Evolutionary conservation across 2,113 vertebrate genomes (phyloP).

Genomic region (Abramis brama): DNA sequence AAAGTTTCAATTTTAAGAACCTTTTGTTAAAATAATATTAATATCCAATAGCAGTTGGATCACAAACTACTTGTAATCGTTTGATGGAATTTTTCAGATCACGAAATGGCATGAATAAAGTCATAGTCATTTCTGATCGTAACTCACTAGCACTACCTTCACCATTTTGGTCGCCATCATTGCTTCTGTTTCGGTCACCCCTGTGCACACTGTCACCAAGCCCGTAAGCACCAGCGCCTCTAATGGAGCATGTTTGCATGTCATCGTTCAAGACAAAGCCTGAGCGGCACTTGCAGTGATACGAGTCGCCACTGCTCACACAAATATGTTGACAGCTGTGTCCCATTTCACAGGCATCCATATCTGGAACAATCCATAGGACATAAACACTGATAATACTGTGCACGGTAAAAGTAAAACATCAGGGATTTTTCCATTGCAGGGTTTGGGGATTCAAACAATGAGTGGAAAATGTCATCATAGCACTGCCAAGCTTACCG

Average conservation of each 20-base stretch:
- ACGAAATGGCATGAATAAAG: conserved; percentile 39
- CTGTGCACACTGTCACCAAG: conserved; percentile 1
- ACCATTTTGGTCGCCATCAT: conserved; percentile 11
- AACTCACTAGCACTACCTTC: conserved; percentile 44
- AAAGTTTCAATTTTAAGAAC: background rate
- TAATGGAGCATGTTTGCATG: conserved; percentile 79
- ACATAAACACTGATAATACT: conserved; percentile 52
- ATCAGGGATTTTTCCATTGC: background rate
- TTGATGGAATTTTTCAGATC: background rate
- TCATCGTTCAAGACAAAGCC: conserved; percentile 82
- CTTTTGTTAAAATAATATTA: background rate
- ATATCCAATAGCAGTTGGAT: background rate
- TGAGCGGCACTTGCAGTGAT: conserved; percentile 79
- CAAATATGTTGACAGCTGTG: conserved; percentile 83
- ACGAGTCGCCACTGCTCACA: conserved; percentile 74
- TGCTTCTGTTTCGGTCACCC: conserved; percentile 55
- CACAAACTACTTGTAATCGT: background rate
- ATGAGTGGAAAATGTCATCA: background rate
- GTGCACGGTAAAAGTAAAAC: conserved; percentile 1
- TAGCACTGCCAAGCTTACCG: background rate
- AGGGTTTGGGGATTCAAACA: background rate
- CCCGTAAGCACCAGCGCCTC: background rate
- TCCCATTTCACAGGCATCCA: conserved; percentile 77
- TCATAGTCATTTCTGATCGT: conserved; percentile 33
- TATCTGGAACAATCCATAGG: conserved; percentile 70